Base-by-base conservation (phyloP, 2,113 vertebrate genomes). In the Edolisoma coerulescens region DNA sequence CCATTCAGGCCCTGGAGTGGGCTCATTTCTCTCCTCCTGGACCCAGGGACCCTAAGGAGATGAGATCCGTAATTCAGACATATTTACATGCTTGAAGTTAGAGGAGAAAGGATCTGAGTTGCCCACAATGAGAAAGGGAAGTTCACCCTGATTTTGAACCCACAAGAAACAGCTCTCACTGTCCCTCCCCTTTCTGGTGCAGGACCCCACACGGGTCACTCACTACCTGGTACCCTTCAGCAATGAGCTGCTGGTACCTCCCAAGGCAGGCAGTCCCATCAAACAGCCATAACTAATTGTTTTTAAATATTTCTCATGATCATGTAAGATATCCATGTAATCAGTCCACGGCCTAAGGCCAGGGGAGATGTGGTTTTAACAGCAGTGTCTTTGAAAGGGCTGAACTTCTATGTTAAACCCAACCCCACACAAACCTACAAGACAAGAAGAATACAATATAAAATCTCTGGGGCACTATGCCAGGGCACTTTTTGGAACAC, bases 191-290 rank as follows among this genome's bases (percentile, higher is more conserved):
- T 7, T 28, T 10, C 11, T 0, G 1, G 50, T 15, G 26, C 79
- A 39, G 3, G 28, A n/a, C 32, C 27, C 63, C 33, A 10, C 7
- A 7, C 0, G 0, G 45, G 59, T 69, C 69, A 22, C 23, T 33
- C 57, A 5, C 23, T 11, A 6, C 42, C 41, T 10, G 44, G 39
- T 3, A 35, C n/a, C 45, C 56, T 4, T 5, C 49, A 42, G 53
- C 57, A 11, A 35, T 24, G 15, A 3, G 42, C 37, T 71, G 11
- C 24, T 4, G 16, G 8, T 9, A 5, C 64, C 64, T 56, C 39
- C 74, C 67, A 42, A 39, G 60, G 41, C 81, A 86, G 41, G 9
- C 37, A 54, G 57, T 16, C 13, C 44, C 80, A 67, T 11, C 76
- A 60, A 30, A 37, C 12, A 32, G 22, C 44, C 44, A 45, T 1